Conservation (phyloP, 2,113 vertebrate species). For the Callocephalon fimbriatum region DNA sequence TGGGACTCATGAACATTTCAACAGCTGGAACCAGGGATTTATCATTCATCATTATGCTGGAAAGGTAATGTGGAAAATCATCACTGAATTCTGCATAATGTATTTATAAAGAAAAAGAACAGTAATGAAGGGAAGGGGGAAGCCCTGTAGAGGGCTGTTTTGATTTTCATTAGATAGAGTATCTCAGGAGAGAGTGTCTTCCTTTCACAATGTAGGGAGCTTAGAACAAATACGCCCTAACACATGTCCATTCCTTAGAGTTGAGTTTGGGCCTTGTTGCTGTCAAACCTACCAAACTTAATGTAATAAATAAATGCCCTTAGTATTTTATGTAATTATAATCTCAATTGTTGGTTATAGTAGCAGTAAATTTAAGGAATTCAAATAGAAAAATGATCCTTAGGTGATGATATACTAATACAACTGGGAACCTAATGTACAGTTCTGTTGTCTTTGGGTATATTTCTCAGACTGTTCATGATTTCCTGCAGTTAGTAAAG, state of each 20-base stretch:
- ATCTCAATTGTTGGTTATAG: background rate
- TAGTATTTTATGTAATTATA: background rate
- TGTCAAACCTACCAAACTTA: background rate
- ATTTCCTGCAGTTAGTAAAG: background rate
- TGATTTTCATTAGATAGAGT: background rate
- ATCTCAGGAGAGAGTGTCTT: background rate
- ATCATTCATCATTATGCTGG: conserved; percentile 99
- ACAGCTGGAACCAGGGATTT: conserved; percentile 99
- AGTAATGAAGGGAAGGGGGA: background rate
- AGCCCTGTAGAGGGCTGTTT: background rate
- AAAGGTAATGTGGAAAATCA: conserved; percentile 79
- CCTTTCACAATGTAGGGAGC: background rate
- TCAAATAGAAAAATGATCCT: background rate
- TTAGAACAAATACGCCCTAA: background rate
- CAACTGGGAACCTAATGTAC: background rate
- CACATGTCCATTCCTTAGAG: background rate
- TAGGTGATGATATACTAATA: background rate
- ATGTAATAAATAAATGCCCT: background rate
- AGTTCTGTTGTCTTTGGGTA: background rate
- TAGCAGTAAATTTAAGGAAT: background rate
- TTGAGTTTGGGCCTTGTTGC: background rate
- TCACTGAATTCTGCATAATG: background rate
- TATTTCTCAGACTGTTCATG: background rate
- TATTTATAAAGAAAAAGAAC: background rate
- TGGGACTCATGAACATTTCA: conserved; percentile 97